Percentiles rank a stretch among this genome's conserved stretches.
Conservation (phyloP, 1,140 invertebrate species). For the Agrilus planipennis region DNA sequence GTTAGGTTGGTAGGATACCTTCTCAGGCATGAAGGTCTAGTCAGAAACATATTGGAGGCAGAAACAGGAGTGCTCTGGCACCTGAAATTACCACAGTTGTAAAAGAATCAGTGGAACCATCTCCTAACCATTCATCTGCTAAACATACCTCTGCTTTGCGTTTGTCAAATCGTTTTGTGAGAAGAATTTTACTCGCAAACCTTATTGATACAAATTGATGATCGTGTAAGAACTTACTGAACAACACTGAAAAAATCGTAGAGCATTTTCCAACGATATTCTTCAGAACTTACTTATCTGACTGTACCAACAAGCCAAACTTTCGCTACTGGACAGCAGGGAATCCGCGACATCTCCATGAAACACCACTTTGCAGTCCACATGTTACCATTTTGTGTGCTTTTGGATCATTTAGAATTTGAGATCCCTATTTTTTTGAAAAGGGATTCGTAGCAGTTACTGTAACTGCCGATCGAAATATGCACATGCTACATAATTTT, state of each 20-base stretch:
- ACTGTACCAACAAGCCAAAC: constrained; percentile 11
- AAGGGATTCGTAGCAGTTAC: constrained; percentile 8
- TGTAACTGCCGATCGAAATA: constrained; percentile 13
- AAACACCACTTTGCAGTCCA: constrained; percentile 11
- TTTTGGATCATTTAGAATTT: constrained; percentile 8
- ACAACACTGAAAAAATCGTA: constrained; percentile 4
- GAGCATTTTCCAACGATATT: constrained; percentile 2
- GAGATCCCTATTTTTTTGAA: constrained; percentile 11
- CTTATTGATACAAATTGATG: constrained; percentile 9
- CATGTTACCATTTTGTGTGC: constrained; percentile 14
- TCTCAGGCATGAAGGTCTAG: too few relatives aligned
- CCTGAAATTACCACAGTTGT: constrained; percentile 12
- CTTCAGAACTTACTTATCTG: constrained; percentile 7
- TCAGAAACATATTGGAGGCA: too few relatives aligned
- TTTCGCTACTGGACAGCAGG: constrained; percentile 7
- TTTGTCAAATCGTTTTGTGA: constrained; percentile 8
- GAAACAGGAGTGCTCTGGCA: constrained; percentile 10
- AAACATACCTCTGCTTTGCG: constrained; percentile 13
- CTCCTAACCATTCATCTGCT: constrained; percentile 11
- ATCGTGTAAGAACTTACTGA: constrained; percentile 9
- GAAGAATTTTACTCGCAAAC: constrained; percentile 10
- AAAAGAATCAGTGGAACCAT: constrained; percentile 7
- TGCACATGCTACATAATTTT: constrained; percentile 12
- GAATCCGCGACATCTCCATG: constrained; percentile 9
- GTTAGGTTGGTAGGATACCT: too few relatives aligned